Percentiles rank a stretch among this genome's conserved stretches.
phyloP scores from a whole-genome alignment of 23 tunicate genomes.

The Trididemnum miniatum region DNA sequence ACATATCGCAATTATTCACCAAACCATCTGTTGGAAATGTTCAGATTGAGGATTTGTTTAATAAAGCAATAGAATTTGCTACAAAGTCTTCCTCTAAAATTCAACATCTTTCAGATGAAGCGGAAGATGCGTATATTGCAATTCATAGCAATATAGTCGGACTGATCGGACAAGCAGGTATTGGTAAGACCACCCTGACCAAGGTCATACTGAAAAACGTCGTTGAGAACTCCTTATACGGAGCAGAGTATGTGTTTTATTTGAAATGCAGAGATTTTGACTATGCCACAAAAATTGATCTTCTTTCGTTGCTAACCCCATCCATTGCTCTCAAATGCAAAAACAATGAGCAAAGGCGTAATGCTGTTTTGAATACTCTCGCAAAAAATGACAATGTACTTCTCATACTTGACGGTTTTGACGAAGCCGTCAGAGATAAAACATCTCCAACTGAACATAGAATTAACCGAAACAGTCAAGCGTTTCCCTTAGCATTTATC shows the following conservation, averaged over 20 bases:
- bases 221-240: background rate
- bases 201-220: too few relatives aligned
- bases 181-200: background rate
- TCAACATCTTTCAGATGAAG: too few relatives aligned
- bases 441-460: too few relatives aligned
- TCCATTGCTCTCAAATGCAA: too few relatives aligned
- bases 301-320: background rate
- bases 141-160: background rate
- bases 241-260: background rate
- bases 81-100: too few relatives aligned
- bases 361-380: background rate
- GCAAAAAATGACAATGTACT: background rate
- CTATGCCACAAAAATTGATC: background rate
- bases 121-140: background rate
- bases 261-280: background rate
- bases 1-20: too few relatives aligned
- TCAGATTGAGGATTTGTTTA: too few relatives aligned
- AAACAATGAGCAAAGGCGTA: too few relatives aligned
- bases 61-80: too few relatives aligned
- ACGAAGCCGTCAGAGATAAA: background rate
- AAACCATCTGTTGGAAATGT: too few relatives aligned
- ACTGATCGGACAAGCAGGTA: background rate
- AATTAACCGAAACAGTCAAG: too few relatives aligned
- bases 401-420: background rate
- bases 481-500: background rate